Base-by-base conservation (phyloP, 2,113 vertebrate genomes). In the Oceanites oceanicus region DNA sequence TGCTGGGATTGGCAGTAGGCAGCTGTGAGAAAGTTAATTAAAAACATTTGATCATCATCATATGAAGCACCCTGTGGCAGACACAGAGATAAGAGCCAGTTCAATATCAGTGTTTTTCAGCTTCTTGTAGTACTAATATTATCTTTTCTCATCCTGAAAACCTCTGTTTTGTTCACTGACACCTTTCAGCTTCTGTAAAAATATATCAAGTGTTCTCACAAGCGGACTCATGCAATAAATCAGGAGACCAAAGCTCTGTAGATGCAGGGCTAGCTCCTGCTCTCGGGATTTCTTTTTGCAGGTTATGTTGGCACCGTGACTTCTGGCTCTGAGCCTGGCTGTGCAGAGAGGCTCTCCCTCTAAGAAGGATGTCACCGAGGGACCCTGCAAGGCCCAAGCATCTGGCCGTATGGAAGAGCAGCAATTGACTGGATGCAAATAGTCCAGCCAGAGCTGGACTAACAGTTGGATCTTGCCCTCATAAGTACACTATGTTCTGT, bases 121-220 rank as follows among this genome's bases (percentile, higher is more conserved):
- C 44, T 82, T 81, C 40, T 91, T 44, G 40, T 45, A 75, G 40
- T 22, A 65, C 30, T 68, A 78, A 65, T 74, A 75, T 32, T 75
- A 45, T 53, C 22, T 45, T 92, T 93, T 90, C 77, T 85, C 20
- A 38, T 70, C 62, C 50, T 70, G 29, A 90, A 88, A 88, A 49
- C 42, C 74, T 67, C 80, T 58, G 30, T 81, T 96, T 95, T 79
- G 86, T 94, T 95, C 96, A 86, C 85, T 73, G 59, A 86, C 81
- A 95, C 74, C 62, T 95, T 91, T 82, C 87, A 83, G 82, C 81
- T 90, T 91, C 92, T 95, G 93, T 84, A 79, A 94, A 96, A 95
- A 90, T 40, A 86, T 29, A 81, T 34, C 47, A 44, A 66, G 45
- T 49, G 61, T 34, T 95, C 73, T 47, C 65, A 78, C 17, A 40